Conservation (phyloP, 2,797 vertebrate species). For the Semaprochilodus insignis region DNA sequence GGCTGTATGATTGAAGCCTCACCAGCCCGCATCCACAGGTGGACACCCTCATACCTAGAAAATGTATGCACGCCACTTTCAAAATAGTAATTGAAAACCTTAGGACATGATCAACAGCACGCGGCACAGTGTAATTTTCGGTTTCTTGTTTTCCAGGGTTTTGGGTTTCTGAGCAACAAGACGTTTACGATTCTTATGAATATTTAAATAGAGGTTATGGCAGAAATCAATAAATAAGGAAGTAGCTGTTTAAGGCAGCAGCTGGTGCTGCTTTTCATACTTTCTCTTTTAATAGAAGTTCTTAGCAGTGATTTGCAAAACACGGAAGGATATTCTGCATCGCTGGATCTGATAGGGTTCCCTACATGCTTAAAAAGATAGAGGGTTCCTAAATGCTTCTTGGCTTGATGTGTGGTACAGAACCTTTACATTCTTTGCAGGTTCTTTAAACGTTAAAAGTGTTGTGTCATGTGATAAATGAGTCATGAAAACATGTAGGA, state of each 20-base stretch:
- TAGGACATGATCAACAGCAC: slow-evolving; percentile 37
- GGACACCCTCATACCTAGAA: slow-evolving; percentile 38
- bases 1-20: slow-evolving; percentile 50
- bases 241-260: slow-evolving; percentile 1
- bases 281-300: not conserved
- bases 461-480: too few relatives aligned
- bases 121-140: not conserved
- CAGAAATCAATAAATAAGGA: not conserved
- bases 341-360: not conserved
- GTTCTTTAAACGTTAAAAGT: not conserved
- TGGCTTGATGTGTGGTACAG: too few relatives aligned
- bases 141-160: slow-evolving; percentile 8
- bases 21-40: slow-evolving; percentile 45
- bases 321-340: not conserved
- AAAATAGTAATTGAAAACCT: slow-evolving; percentile 49
- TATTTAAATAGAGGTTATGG: slow-evolving; percentile 25
- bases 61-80: slow-evolving; percentile 47
- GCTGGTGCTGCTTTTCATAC: not conserved
- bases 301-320: not conserved
- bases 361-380: not conserved
- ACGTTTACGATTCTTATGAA: slow-evolving; percentile 24
- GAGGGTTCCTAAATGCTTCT: not conserved
- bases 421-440: not conserved
- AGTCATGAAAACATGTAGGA: too few relatives aligned
- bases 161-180: slow-evolving; percentile 36